A percentile compares a stretch with the other conserved stretches of the same genome.
phyloP scores from a whole-genome alignment of 2,797 vertebrate genomes.

The Lateolabrax maculatus region DNA sequence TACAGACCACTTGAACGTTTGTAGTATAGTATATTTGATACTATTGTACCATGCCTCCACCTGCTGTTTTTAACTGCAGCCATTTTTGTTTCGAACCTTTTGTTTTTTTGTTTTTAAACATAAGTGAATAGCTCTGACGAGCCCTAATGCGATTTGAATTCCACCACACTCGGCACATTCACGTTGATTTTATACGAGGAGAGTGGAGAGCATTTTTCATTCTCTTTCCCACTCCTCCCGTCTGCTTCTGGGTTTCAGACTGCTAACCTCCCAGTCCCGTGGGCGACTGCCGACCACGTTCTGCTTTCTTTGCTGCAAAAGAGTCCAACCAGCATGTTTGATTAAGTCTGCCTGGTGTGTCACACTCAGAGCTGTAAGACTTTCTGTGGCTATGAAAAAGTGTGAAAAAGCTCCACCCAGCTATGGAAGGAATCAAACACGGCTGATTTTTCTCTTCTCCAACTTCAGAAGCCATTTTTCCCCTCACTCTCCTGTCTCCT shows the following conservation, averaged over 20 bases:
- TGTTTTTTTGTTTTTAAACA: constrained; percentile 3
- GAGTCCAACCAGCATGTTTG: constrained; percentile 34
- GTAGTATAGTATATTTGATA: constrained; percentile 75
- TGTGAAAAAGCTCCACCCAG: constrained; percentile 26
- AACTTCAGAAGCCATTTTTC: constrained; percentile 52
- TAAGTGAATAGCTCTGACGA: constrained; percentile 3
- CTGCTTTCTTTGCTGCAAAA: constrained; percentile 23
- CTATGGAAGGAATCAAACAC: constrained; percentile 19
- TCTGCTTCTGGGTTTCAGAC: constrained; percentile 15
- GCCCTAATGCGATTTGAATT: not conserved
- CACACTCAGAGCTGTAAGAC: constrained; percentile 71
- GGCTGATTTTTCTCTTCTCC: constrained; percentile 15
- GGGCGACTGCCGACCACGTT: constrained; percentile 18
- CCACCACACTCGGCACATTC: constrained; percentile 18
- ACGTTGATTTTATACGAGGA: constrained; percentile 37
- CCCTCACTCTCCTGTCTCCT: constrained; percentile 16
- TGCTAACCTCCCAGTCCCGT: constrained; percentile 3
- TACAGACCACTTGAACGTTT: constrained; percentile 71
- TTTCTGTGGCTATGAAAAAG: constrained; percentile 69
- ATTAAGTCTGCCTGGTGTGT: constrained; percentile 27
- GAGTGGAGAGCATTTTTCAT: constrained; percentile 39
- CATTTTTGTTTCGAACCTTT: constrained; percentile 34
- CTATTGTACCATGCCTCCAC: constrained; percentile 53
- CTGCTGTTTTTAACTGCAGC: constrained; percentile 49
- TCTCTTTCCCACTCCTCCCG: not conserved